Evolutionary conservation across 2,888 invertebrate genomes (phyloP), one percentile per base, ranked within the genome.

Genomic region (Cerceris ruficornis): DNA sequence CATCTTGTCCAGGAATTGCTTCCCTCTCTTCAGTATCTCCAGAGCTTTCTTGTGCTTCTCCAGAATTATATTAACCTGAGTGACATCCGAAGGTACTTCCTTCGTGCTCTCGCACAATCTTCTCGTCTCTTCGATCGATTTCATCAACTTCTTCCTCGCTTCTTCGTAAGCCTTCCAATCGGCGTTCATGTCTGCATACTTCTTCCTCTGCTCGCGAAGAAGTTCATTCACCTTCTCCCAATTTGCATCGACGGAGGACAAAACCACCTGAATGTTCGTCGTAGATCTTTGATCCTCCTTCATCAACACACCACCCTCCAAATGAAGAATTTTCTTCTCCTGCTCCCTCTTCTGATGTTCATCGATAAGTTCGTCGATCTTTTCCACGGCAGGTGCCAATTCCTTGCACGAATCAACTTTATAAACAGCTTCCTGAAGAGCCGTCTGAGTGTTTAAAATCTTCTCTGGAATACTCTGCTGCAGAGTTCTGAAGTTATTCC

Each of bases 271-370:
- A 75, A 98, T 95, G 0, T 95, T 94, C 0, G 96, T 95, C 92
- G 96, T 95, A 84, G 96, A 96, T 66, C 95, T 94, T 88, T 96
- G 95, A 92, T 98, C 96, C 93, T 96, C 96, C 89, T 96, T 95
- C 95, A 97, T 95, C 81, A 97, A 92, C 86, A 95, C 94, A 69
- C 96, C 93, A 0, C 97, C 97, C 93, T 97, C 96, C 88, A 95
- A 95, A 86, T 96, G 95, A n/a, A 98, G 93, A 82, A 95, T 95
- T 81, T 96, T 95, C 88, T 96, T 95, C 0, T 95, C 93, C 6
- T 94, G 92, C 83, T 94, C 94, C 84, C 95, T 95, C 14, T 94
- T 93, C 86, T 94, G 94, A 84, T 94, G 94, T n/a, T 91, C 90
- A 57, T 93, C 93, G 39, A 94, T 89, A 15, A 95, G 87, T 39